Percentiles rank a stretch among this genome's conserved stretches.
Evolutionary conservation across 2,797 vertebrate species (phyloP).

Genomic region (Sebastes hubbsi): DNA sequence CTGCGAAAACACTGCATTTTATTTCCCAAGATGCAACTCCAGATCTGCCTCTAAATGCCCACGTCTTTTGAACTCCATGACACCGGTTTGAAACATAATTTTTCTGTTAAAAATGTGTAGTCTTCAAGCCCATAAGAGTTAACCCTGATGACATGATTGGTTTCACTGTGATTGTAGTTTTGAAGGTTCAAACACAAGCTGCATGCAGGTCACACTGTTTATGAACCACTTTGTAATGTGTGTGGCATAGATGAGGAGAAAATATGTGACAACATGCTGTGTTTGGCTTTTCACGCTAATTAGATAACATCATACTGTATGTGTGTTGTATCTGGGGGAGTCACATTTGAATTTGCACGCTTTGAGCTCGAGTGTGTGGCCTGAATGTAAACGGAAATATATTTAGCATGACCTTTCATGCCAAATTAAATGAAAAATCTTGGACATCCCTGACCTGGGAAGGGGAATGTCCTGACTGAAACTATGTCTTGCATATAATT

Average conservation of each 20-base stretch:
- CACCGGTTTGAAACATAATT: background rate
- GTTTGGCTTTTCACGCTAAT: background rate
- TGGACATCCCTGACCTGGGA: background rate
- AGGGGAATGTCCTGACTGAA: background rate
- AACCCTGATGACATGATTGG: background rate
- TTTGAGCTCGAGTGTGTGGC: background rate
- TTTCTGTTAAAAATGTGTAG: background rate
- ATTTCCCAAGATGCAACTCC: background rate
- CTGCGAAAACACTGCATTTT: background rate
- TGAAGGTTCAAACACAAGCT: background rate
- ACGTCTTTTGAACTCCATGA: background rate
- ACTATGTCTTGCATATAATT: background rate
- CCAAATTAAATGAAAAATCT: constrained; percentile 1
- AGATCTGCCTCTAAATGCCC: background rate
- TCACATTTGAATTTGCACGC: background rate
- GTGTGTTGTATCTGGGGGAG: background rate
- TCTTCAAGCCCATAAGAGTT: background rate
- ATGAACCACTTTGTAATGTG: background rate
- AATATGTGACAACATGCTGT: background rate
- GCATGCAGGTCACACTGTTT: background rate
- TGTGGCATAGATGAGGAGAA: background rate
- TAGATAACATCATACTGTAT: background rate
- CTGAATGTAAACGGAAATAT: background rate
- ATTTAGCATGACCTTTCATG: background rate
- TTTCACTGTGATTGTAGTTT: background rate